Evolutionary conservation across 2,113 vertebrate genomes (phyloP).

Genomic region (Dipodomys ordii): DNA sequence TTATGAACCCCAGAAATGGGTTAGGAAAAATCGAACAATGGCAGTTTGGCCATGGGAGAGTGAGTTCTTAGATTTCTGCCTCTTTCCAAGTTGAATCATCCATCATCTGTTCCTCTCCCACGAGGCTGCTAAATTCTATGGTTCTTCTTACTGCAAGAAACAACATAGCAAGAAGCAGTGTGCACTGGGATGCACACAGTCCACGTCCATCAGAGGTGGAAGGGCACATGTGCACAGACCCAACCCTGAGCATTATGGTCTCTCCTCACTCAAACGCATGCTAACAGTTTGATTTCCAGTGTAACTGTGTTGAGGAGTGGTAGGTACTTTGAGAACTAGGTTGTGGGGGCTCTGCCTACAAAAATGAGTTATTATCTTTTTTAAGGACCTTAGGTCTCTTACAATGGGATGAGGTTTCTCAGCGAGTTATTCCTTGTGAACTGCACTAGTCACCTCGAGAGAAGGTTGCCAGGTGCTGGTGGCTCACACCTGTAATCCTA

Average conservation of each 20-base stretch:
- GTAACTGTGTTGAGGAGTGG: background rate
- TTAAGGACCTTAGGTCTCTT: background rate
- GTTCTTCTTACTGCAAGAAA: background rate
- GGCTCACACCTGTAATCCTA: no score
- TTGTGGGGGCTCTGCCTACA: background rate
- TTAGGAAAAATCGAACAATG: no score
- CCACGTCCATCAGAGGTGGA: background rate
- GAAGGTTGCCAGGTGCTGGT: background rate
- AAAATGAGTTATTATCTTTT: background rate
- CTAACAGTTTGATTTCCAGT: background rate
- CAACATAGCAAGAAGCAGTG: no score
- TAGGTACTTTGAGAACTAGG: no score
- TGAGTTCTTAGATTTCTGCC: background rate
- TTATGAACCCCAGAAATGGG: background rate
- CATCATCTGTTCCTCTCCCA: background rate
- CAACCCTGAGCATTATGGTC: background rate
- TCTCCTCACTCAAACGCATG: background rate
- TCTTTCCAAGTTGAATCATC: background rate
- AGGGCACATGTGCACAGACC: background rate
- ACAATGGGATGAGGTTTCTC: background rate
- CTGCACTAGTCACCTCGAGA: no score
- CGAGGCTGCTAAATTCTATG: background rate
- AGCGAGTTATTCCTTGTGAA: background rate
- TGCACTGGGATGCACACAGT: background rate
- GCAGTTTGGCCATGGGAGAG: no score